Evolutionary conservation across 1,140 invertebrate genomes (phyloP), one percentile per base, ranked within the genome.

Genomic region (Mya arenaria): DNA sequence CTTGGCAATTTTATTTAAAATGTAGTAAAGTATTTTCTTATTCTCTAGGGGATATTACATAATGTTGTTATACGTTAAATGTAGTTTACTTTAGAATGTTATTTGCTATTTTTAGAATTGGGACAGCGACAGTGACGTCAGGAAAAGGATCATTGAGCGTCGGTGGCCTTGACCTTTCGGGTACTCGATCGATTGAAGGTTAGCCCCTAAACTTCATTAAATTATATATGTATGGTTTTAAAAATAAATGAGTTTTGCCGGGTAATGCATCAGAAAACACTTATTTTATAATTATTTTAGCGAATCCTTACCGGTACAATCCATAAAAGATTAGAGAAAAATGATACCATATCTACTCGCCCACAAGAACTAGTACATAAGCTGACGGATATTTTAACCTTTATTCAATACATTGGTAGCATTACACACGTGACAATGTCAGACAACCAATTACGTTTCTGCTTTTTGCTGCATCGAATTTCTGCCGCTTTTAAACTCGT

Each of bases 161-260:
- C 17, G 28, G 15, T 15, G 79, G 79, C 10, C 39, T 85, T 19
- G 84, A 85, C n/a, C 36, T 85, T 8, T 44, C 72, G 0, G 84
- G 84, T 15, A 44, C 52, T n/a, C 58, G 48, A 37, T 82, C 79
- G 4, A 79, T 85, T 39, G 79, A 85, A 73, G 84, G 84, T 85
- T 23, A 62, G 58, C 65, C 36, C 19, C 44, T 10, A 23, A 28
- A 4, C 23, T 17, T 15, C 15, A 28, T 32, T 62, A 4, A n/a
- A 25, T 32, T 23, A 3, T 37, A n/a, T 32, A 19, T 37, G 1
- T 17, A 4, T 19, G 17, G 32, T 19, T 28, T 1, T 34, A 28
- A 2, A 30, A 4, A 2, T 30, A 15, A 6, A 17, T 62, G 30
- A 1, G 1, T 62, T 6, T 17, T 60, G 8, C 5, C 19, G 25